Conservation (phyloP, 2,888 invertebrate species). For the Spodoptera exigua region DNA sequence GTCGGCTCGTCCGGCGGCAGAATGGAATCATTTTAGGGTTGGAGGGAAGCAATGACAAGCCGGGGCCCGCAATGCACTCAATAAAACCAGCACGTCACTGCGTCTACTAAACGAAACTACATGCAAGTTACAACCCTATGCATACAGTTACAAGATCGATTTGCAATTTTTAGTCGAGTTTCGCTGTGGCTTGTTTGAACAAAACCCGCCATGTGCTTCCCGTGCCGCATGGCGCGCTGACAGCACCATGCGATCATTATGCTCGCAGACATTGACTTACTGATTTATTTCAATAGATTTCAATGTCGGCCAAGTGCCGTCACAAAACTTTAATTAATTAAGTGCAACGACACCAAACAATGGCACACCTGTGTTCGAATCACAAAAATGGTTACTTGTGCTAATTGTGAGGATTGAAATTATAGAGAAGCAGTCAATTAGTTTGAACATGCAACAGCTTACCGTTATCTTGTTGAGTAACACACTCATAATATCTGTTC, state of each 20-base stretch:
- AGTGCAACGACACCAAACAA: slow-evolving; percentile 39
- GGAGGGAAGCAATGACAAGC: slow-evolving; percentile 88
- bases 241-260: slow-evolving; percentile 79
- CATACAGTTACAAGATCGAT: slow-evolving; percentile 26
- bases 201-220: slow-evolving; percentile 83
- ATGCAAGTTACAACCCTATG: slow-evolving; percentile 57
- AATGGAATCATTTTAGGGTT: slow-evolving; percentile 88
- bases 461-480: not conserved
- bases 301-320: slow-evolving; percentile 45
- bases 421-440: not conserved
- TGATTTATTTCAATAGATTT: slow-evolving; percentile 72
- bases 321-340: slow-evolving; percentile 42
- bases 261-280: slow-evolving; percentile 76
- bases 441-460: too few relatives aligned
- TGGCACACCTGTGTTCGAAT: slow-evolving; percentile 25
- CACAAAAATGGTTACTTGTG: slow-evolving; percentile 6
- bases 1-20: slow-evolving; percentile 83
- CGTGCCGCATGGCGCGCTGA: slow-evolving; percentile 83
- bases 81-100: slow-evolving; percentile 60
- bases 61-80: slow-evolving; percentile 78
- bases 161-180: slow-evolving; percentile 2
- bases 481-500: not conserved
- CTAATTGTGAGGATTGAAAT: not conserved
- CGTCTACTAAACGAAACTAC: slow-evolving; percentile 19
- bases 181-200: slow-evolving; percentile 58